Evolutionary conservation across 2,113 vertebrate species (phyloP), one percentile per base, ranked within the genome.

Genomic region (Oceanites oceanicus): DNA sequence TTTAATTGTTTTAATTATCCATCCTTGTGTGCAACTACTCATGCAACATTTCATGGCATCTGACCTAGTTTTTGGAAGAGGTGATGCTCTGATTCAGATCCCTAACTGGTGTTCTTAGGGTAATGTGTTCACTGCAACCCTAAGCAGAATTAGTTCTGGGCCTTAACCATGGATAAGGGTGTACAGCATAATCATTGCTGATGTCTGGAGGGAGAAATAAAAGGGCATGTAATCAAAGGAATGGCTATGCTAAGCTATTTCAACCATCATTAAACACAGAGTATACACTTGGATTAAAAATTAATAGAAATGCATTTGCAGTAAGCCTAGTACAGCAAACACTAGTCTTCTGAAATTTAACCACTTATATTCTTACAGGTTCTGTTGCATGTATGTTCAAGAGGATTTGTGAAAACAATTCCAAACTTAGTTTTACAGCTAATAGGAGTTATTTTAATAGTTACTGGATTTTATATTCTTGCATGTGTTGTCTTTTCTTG

Each of bases 361-460:
- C 96, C 44, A 2, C 44, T 97, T 88, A 13, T 0, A 47, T 96
- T 93, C 79, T 96, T 97, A 58, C 97, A 97, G 97, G 95, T 93
- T 94, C 86, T 94, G 36, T 94, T 95, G 87, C 78, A 56, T 90
- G 36, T 92, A 21, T 93, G 23, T 91, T 82, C 63, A 93, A 83
- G 90, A 88, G 67, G 68, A 94, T 96, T 93, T 97, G 75, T 94
- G 88, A 85, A 95, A 92, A 73, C 36, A 75, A 44, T 59, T 34
- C 73, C 65, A 40, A 94, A 84, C 29, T 52, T 76, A 85, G 55
- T 68, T 94, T 87, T 73, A 65, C 18, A 65, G 53, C 58, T 85
- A 56, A 45, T 36, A 90, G 71, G 50, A 93, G n/a, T 91, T 86
- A 88, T 10, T 86, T 93, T 45, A 77, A 42, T 68, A 95, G 59